Evolutionary conservation across 2,888 invertebrate genomes (phyloP), one percentile per base, ranked within the genome.

Genomic region (Sesia apiformis): DNA sequence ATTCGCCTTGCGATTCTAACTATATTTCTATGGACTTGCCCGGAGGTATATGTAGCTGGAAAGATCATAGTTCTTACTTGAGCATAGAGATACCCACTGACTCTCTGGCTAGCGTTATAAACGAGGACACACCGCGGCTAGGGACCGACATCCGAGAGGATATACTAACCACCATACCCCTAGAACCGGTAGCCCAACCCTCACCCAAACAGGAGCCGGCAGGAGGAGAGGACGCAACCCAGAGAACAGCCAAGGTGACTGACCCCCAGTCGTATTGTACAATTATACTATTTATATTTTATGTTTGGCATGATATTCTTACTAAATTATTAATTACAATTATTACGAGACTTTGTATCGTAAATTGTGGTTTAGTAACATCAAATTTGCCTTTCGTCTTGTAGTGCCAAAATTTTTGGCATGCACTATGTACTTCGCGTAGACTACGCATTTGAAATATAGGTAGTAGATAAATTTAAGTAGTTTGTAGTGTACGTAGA

Each of bases 21-120:
- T 93, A 92, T 67, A 90, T 93, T 66, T 91, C 93, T 52, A 93
- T 94, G 71, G 94, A 94, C 80, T 84, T 95, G 61, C 95, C 95
- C 4, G 94, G 94, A 59, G 95, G 95, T 55, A 92, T 95, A 65
- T 94, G 94, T 77, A 93, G 94, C 74, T 95, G 95, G 95, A 93
- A 92, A 75, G 95, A 94, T 74, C 92, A 94, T 74, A 95, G 94
- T 73, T 95, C 95, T 53, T 95, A 95, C 70, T 84, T 95, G 67
- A 90, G 93, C 67, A 74, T 90, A 69, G 93, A 93, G 77, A 85
- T 90, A 56, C 79, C 88, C 42, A 65, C 64, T 38, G 74, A 78
- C 62, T 74, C 75, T 55, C 63, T 74, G 55, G 61, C 61, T 57
- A 69, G 67, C 56, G 54, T 62, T 56, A 54, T 63, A 40, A 65